A percentile compares a stretch with the other conserved stretches of the same genome.
These are phyloP conservation scores for Amphimallon solstitiale DNA, from an alignment of 2,888 invertebrate species.

Conservation along the genomic window DNA sequence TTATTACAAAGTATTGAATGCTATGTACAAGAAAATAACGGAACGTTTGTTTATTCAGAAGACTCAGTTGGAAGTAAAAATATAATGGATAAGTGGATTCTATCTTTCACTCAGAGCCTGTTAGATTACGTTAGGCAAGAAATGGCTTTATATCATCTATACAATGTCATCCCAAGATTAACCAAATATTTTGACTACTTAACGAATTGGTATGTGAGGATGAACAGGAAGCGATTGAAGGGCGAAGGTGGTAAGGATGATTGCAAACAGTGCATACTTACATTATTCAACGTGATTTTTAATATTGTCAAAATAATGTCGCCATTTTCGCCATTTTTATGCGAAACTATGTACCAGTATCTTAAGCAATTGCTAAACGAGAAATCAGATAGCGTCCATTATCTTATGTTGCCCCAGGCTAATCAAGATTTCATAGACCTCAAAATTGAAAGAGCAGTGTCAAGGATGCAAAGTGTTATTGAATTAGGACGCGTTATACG, in stretches of 20 bases:
- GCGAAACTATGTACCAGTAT: slow-evolving; percentile 94
- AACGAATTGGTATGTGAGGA: slow-evolving; percentile 98
- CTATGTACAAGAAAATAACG: slow-evolving; percentile 71
- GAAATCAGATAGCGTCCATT: slow-evolving; percentile 85
- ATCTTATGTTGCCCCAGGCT: slow-evolving; percentile 86
- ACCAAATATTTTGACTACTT: slow-evolving; percentile 97
- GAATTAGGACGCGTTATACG: slow-evolving; percentile 93
- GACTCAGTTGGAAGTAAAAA: slow-evolving; percentile 65
- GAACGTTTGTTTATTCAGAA: slow-evolving; percentile 60
- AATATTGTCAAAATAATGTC: slow-evolving; percentile 94
- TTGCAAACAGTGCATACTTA: slow-evolving; percentile 84
- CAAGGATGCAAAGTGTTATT: slow-evolving; percentile 93
- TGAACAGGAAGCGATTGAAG: slow-evolving; percentile 95
- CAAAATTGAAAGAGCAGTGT: slow-evolving; percentile 89
- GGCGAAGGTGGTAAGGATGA: slow-evolving; percentile 87
- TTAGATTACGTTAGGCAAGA: slow-evolving; percentile 88
- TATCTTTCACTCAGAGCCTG: slow-evolving; percentile 95
- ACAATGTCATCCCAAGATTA: slow-evolving; percentile 93
- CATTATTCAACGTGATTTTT: slow-evolving; percentile 87
- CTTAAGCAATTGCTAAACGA: slow-evolving; percentile 74
- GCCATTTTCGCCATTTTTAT: slow-evolving; percentile 96
- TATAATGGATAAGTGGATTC: slow-evolving; percentile 97
- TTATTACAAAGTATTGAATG: slow-evolving; percentile 92
- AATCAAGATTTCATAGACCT: slow-evolving; percentile 78
- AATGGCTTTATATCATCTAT: slow-evolving; percentile 94